A percentile compares a stretch with the other conserved stretches of the same genome.
Evolutionary conservation across 2,888 invertebrate genomes (phyloP).

Genomic region (Volucella inanis): DNA sequence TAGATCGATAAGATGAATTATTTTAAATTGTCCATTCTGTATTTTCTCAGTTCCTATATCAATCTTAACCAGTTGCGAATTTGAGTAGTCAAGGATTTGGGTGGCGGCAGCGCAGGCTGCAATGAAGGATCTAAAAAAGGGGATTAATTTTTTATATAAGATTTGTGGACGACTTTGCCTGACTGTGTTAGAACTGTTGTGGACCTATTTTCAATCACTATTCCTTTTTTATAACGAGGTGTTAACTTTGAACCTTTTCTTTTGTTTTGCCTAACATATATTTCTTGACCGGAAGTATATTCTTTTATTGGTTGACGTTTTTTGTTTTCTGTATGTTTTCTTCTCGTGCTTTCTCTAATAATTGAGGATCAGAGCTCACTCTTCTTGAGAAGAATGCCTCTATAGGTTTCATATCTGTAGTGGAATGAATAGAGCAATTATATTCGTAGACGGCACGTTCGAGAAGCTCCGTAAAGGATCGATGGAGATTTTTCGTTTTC

Average conservation of each 20-base stretch:
- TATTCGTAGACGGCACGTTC: no score
- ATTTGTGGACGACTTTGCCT: background rate
- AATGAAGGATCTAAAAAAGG: no score
- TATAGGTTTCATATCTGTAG: no score
- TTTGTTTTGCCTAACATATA: conserved; percentile 49
- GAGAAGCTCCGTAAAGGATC: no score
- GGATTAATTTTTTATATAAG: background rate
- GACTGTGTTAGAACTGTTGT: conserved; percentile 23
- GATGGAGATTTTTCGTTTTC: no score
- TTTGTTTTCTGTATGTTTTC: conserved; percentile 57
- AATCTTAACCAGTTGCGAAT: background rate
- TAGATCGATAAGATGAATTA: background rate
- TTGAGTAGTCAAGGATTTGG: no score
- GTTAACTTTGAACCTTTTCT: conserved; percentile 51
- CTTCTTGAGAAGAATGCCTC: no score
- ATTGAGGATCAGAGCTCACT: no score
- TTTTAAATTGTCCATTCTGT: background rate
- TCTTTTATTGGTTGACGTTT: conserved; percentile 41
- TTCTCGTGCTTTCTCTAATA: background rate
- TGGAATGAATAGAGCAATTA: no score
- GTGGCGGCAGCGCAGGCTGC: no score
- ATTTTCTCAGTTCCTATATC: background rate
- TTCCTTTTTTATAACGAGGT: conserved; percentile 42
- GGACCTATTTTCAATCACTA: conserved; percentile 56
- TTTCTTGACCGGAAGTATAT: background rate